Evolutionary conservation across 30 jellyfish, hydroid and myxozoan genomes (phyloP), one percentile per base, ranked within the genome.

Genomic region (Hydractinia echinata): DNA sequence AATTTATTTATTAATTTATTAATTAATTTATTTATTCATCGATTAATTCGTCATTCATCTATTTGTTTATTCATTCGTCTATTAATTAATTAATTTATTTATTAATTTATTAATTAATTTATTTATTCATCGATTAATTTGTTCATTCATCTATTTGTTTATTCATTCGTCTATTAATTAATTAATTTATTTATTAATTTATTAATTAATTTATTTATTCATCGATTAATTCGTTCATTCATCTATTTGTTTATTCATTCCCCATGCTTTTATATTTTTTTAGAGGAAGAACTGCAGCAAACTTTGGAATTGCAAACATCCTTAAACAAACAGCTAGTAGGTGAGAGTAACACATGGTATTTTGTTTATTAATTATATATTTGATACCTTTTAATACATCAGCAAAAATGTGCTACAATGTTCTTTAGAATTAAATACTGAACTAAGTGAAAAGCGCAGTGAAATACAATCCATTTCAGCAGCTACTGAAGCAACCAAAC

Each of bases 251-350:
- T n/a, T n/a, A n/a, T n/a, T n/a, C n/a, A n/a, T n/a, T n/a, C n/a
- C n/a, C n/a, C n/a, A n/a, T n/a, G n/a, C n/a, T n/a, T n/a, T n/a
- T 7, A 44, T 55, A 10, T 44, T 70, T 30, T 73, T 54, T 62
- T 83, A 95, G 71, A 86, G 56, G 96, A 89, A 16, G 96, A 89
- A 70, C 73, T 89, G 55, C 79, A 81, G 39, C 86, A 77, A 61
- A 84, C 88, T 18, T 72, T 89, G 14, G 97, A 89, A 58, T 76
- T 95, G 14, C 84, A 89, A 82, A 95, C 89, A 20, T 79, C 86
- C 9, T 81, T 89, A 56, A 89, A 85, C 84, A 84, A 89, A 77
- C 87, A 89, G 55, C 81, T 89, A 53, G 81, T 77, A 50, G 97
- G 97, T 89, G 55, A 54, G 88, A 14, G 8, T 7, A 10, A 19